phyloP scores from a whole-genome alignment of 2,888 invertebrate genomes.

The Dasysyrphus tricinctus region DNA sequence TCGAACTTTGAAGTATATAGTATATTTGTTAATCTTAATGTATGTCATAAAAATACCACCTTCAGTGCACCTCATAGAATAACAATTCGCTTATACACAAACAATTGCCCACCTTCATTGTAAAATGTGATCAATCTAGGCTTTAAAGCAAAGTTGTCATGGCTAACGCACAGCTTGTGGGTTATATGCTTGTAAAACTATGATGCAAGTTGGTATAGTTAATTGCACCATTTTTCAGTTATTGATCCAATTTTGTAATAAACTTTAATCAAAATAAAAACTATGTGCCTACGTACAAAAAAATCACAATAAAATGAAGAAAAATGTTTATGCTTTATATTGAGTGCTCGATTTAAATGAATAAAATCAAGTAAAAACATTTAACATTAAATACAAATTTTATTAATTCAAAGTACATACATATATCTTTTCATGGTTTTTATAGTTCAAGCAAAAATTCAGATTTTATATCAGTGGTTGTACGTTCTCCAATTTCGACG shows the following conservation, averaged over 20 bases:
- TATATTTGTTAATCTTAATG: conserved; percentile 38
- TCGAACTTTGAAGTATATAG: not conserved
- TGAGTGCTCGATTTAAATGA: not conserved
- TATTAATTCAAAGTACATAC: not conserved
- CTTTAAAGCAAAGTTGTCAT: conserved; percentile 21
- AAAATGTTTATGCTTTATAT: not conserved
- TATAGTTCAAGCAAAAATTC: not conserved
- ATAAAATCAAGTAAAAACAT: not conserved
- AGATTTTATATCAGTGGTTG: no score
- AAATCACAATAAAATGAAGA: not conserved
- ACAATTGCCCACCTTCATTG: not conserved
- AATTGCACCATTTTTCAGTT: conserved; percentile 47
- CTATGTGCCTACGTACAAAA: not conserved
- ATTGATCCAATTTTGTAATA: conserved; percentile 31
- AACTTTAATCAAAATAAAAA: not conserved
- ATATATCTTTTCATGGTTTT: not conserved
- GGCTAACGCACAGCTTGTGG: conserved; percentile 29
- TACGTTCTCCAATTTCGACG: no score
- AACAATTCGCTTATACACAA: conserved; percentile 16
- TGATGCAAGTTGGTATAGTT: conserved; percentile 58
- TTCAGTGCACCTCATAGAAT: conserved; percentile 28
- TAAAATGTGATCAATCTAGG: conserved; percentile 7
- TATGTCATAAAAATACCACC: conserved; percentile 24
- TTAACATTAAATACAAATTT: not conserved
- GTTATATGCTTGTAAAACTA: conserved; percentile 47